Conservation (phyloP, 2,797 vertebrate species). For the Clarias fuscus region DNA sequence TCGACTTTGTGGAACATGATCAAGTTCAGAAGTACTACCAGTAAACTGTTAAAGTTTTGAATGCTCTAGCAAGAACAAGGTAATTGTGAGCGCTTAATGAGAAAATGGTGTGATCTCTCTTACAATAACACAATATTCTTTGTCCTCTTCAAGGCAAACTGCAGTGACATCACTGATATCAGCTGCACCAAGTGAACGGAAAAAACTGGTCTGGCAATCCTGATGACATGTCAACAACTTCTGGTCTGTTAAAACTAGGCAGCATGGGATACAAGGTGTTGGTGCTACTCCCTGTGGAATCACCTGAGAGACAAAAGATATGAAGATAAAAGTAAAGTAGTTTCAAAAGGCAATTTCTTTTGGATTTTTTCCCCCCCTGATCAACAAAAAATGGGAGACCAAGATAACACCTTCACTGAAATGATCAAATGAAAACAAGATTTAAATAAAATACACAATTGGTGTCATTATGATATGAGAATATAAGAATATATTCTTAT, state of each 20-base stretch:
- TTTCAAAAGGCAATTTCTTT: too few species aligned
- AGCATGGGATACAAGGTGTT: conserved; percentile 90
- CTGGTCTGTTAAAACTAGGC: conserved; percentile 87
- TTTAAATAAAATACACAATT: too few species aligned
- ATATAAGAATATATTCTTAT: too few species aligned
- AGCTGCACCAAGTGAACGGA: conserved; percentile 84
- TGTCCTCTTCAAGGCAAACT: conserved; percentile 74
- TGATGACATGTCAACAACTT: conserved; percentile 92
- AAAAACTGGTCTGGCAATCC: conserved; percentile 98
- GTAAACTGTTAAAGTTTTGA: background rate
- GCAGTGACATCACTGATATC: conserved; percentile 78
- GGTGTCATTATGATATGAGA: too few species aligned
- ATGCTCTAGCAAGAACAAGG: background rate
- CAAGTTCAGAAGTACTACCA: background rate
- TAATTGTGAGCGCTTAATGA: background rate
- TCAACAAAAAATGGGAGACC: too few species aligned
- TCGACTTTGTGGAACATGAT: background rate
- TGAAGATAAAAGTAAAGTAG: background rate
- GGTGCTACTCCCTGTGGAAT: conserved; percentile 87
- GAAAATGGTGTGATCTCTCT: conserved; percentile 59
- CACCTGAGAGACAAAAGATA: conserved; percentile 71
- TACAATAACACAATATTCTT: conserved; percentile 92
- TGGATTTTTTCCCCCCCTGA: too few species aligned
- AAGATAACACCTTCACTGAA: too few species aligned
- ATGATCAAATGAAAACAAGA: too few species aligned